Conservation (phyloP, 2,797 vertebrate species). For the Myotis myotis region DNA sequence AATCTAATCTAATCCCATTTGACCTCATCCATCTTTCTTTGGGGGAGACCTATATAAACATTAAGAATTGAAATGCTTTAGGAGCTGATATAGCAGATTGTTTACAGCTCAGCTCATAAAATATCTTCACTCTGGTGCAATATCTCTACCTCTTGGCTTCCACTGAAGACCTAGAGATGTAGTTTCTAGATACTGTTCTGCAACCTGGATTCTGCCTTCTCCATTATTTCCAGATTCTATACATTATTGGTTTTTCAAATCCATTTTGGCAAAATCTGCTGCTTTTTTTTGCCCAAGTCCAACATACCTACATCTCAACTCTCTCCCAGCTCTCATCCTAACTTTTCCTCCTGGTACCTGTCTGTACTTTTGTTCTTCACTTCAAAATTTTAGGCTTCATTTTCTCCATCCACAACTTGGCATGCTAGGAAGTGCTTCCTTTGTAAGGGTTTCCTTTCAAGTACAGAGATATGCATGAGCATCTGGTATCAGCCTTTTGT, state of each 20-base stretch:
- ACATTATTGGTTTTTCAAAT: not conserved
- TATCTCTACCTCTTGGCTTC: not conserved
- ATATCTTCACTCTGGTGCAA: not conserved
- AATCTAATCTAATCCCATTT: not conserved
- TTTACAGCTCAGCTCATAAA: not conserved
- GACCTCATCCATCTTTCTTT: not conserved
- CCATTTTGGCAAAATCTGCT: not conserved
- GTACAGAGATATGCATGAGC: constrained; percentile 36
- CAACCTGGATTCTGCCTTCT: not conserved
- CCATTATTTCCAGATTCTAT: not conserved
- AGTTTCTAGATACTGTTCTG: not conserved
- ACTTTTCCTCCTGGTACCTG: not conserved
- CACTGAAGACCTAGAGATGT: not conserved
- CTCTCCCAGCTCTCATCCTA: not conserved
- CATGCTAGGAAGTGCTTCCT: not conserved
- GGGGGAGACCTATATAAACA: not conserved
- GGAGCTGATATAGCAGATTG: not conserved
- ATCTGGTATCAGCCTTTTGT: constrained; percentile 53
- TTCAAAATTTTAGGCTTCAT: not conserved
- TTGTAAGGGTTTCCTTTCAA: constrained; percentile 34
- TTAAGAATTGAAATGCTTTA: not conserved
- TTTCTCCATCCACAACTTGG: not conserved
- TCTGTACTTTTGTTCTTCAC: not conserved
- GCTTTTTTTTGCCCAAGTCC: not conserved
- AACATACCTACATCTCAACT: not conserved